phyloP scores from a whole-genome alignment of 2,888 invertebrate genomes.

The Lasioglossum marginatum region DNA sequence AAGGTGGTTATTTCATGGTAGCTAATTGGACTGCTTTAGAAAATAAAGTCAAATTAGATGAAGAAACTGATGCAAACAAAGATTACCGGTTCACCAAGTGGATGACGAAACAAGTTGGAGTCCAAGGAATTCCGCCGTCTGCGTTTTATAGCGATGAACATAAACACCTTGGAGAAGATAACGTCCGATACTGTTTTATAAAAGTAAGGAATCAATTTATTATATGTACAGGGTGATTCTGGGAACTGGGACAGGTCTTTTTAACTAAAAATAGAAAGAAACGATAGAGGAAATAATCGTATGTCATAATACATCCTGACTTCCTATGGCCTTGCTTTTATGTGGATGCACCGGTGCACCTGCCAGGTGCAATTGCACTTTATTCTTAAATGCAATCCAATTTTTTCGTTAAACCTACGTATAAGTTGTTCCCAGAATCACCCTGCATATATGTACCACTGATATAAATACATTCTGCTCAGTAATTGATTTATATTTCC shows the following conservation, averaged over 20 bases:
- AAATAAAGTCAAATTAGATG: constrained; percentile 88
- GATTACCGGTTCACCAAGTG: constrained; percentile 98
- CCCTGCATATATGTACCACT: neutral
- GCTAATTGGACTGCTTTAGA: constrained; percentile 95
- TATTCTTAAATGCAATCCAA: too few species aligned
- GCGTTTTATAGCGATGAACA: constrained; percentile 95
- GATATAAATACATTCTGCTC: neutral
- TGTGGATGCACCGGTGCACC: too few species aligned
- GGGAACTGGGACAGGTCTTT: too few species aligned
- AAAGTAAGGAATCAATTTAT: constrained; percentile 87
- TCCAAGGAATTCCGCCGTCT: constrained; percentile 97
- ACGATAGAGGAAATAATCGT: too few species aligned
- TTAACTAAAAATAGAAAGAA: too few species aligned
- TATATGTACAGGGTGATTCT: too few species aligned
- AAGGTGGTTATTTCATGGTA: constrained; percentile 98
- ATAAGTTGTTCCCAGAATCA: too few species aligned
- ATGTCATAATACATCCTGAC: too few species aligned
- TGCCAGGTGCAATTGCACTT: too few species aligned
- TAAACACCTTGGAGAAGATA: constrained; percentile 93
- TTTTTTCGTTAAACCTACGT: too few species aligned
- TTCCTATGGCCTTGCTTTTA: too few species aligned
- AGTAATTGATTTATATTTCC: constrained; percentile 57
- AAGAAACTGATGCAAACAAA: constrained; percentile 89
- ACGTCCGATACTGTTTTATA: constrained; percentile 96
- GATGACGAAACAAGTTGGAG: constrained; percentile 96